Evolutionary conservation across 2,888 invertebrate genomes (phyloP).

Genomic region (Leucozona laternaria): DNA sequence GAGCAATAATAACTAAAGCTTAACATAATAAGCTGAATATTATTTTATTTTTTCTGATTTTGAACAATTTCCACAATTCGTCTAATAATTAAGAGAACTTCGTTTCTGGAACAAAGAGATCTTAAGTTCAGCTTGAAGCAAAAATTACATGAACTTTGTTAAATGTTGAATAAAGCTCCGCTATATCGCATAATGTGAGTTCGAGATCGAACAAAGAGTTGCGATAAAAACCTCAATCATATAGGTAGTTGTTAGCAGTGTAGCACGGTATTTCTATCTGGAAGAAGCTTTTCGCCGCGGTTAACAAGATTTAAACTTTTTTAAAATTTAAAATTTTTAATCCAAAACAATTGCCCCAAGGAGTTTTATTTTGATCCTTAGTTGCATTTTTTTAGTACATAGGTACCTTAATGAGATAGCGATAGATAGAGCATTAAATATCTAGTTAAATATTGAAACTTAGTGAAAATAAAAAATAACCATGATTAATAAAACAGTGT

Average conservation of each 20-base stretch:
- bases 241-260: constrained; percentile 22
- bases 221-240: constrained; percentile 56
- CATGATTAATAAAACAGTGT: constrained; percentile 12
- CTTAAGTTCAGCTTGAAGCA: constrained; percentile 16
- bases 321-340: no score
- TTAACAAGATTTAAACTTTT: no score
- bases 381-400: background rate
- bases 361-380: background rate
- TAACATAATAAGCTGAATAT: background rate
- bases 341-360: background rate
- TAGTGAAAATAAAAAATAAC: background rate
- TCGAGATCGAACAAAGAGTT: background rate
- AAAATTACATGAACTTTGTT: constrained; percentile 10
- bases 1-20: background rate
- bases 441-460: background rate
- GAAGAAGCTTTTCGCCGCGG: constrained; percentile 18
- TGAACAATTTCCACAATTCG: background rate
- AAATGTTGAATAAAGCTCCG: constrained; percentile 19
- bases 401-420: background rate
- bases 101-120: constrained; percentile 45
- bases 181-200: background rate
- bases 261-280: constrained; percentile 51
- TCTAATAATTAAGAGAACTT: constrained; percentile 36
- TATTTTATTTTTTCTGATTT: background rate
- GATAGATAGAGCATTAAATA: background rate